phyloP scores from a whole-genome alignment of 2,888 invertebrate species.

The Caenorhabditis parvicauda region DNA sequence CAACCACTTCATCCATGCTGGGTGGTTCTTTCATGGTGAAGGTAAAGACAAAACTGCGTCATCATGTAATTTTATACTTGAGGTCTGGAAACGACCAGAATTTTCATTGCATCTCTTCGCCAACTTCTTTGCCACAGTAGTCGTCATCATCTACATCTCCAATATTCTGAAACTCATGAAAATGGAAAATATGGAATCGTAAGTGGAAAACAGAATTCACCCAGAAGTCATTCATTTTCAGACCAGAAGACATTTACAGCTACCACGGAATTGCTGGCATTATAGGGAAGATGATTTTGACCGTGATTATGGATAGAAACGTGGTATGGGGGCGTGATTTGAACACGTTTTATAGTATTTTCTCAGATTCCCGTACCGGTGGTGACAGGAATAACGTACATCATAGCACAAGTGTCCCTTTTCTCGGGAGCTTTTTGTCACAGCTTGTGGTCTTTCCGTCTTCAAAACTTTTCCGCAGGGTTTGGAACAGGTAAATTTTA shows the following conservation, averaged over 20 bases:
- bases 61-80: not conserved
- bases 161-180: slow-evolving; percentile 37
- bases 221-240: slow-evolving; percentile 7
- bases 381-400: slow-evolving; percentile 34
- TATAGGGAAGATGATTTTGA: slow-evolving; percentile 23
- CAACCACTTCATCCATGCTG: slow-evolving; percentile 14
- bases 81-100: slow-evolving; percentile 37
- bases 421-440: slow-evolving; percentile 33
- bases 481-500: slow-evolving; percentile 34
- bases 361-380: slow-evolving; percentile 27
- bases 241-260: slow-evolving; percentile 37
- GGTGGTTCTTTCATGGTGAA: slow-evolving; percentile 16
- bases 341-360: not conserved
- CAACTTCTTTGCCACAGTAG: slow-evolving; percentile 32
- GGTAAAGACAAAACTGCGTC: not conserved
- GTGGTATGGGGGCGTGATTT: slow-evolving; percentile 4
- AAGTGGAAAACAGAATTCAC: not conserved
- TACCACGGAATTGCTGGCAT: slow-evolving; percentile 40
- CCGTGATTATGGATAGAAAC: slow-evolving; percentile 23
- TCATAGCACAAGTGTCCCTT: slow-evolving; percentile 32
- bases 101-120: slow-evolving; percentile 32
- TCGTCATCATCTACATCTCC: slow-evolving; percentile 35
- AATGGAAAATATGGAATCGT: slow-evolving; percentile 29
- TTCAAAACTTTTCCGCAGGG: slow-evolving; percentile 35
- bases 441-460: slow-evolving; percentile 25